These are phyloP conservation scores for Drosophila willistoni DNA, from an alignment of 1,140 invertebrate species.

Conservation along the genomic window DNA sequence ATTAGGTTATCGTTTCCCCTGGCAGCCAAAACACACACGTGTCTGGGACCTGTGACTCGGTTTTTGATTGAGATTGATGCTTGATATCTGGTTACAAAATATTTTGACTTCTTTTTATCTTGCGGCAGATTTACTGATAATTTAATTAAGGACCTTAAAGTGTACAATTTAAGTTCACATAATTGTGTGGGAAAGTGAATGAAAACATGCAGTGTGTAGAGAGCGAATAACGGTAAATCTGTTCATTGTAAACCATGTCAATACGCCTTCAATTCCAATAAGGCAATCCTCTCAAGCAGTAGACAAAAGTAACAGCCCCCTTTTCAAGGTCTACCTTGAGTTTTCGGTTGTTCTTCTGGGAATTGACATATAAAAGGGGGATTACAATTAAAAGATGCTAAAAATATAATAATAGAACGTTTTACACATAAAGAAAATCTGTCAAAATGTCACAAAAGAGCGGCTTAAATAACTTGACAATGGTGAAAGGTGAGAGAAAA, in stretches of 20 bases:
- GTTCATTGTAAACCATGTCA: background rate
- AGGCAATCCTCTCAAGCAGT: background rate
- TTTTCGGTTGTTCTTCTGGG: constrained; percentile 32
- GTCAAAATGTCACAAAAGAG: constrained; percentile 43
- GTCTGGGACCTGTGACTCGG: constrained; percentile 54
- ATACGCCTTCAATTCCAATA: constrained; percentile 5
- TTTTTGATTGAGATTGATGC: constrained; percentile 60
- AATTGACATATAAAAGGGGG: constrained; percentile 46
- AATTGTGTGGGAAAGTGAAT: constrained; percentile 1
- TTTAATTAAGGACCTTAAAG: constrained; percentile 72
- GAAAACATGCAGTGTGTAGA: background rate
- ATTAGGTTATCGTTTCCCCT: constrained; percentile 46
- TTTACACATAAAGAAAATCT: constrained; percentile 26
- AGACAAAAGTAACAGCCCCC: background rate
- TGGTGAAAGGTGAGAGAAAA: constrained; percentile 6
- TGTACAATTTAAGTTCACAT: constrained; percentile 36
- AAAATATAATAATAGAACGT: constrained; percentile 7
- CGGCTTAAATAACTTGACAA: constrained; percentile 37
- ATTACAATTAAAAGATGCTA: constrained; percentile 50
- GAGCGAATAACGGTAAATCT: background rate
- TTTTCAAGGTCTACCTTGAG: background rate
- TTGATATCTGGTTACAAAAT: constrained; percentile 72
- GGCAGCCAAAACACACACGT: constrained; percentile 60
- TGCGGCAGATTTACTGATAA: constrained; percentile 50
- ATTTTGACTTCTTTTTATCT: constrained; percentile 78